Conservation (phyloP, 2,797 vertebrate species). For the Paratrypauchen microcephalus region DNA sequence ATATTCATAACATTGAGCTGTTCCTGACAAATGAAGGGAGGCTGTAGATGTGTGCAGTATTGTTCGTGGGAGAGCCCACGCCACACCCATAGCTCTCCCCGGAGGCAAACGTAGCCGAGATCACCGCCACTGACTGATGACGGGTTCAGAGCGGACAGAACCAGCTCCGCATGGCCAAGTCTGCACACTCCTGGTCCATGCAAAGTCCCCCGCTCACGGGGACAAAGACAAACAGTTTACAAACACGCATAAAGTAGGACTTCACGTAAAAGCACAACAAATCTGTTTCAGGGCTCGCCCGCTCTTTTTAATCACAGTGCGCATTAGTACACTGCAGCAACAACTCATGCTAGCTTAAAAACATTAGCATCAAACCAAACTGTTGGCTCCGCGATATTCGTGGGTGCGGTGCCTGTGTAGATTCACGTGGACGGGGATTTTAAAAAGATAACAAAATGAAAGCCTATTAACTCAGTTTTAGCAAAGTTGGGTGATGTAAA, state of each 20-base stretch:
- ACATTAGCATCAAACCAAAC: conserved; percentile 26
- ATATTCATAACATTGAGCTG: not conserved
- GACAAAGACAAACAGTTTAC: not conserved
- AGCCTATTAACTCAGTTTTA: not conserved
- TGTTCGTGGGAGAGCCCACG: conserved; percentile 65
- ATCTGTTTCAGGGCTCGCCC: not conserved
- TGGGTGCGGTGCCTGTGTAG: conserved; percentile 17
- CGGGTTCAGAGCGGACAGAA: conserved; percentile 16
- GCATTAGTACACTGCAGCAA: conserved; percentile 35
- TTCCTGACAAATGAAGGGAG: not conserved
- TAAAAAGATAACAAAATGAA: not conserved
- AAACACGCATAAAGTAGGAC: conserved; percentile 7
- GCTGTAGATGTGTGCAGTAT: conserved; percentile 10
- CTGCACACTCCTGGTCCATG: conserved; percentile 13
- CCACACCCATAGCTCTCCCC: conserved; percentile 70
- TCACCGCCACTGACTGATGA: conserved; percentile 38
- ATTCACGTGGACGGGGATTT: conserved; percentile 39
- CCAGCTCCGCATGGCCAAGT: conserved; percentile 24
- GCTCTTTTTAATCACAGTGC: not conserved
- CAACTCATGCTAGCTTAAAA: conserved; percentile 36
- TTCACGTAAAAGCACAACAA: not conserved
- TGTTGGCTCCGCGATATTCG: conserved; percentile 11
- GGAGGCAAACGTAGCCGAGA: conserved; percentile 50
- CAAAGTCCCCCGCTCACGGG: not conserved
- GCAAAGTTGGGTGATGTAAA: not conserved